phyloP scores from a whole-genome alignment of 2,113 vertebrate species.

The Pelecanus crispus region DNA sequence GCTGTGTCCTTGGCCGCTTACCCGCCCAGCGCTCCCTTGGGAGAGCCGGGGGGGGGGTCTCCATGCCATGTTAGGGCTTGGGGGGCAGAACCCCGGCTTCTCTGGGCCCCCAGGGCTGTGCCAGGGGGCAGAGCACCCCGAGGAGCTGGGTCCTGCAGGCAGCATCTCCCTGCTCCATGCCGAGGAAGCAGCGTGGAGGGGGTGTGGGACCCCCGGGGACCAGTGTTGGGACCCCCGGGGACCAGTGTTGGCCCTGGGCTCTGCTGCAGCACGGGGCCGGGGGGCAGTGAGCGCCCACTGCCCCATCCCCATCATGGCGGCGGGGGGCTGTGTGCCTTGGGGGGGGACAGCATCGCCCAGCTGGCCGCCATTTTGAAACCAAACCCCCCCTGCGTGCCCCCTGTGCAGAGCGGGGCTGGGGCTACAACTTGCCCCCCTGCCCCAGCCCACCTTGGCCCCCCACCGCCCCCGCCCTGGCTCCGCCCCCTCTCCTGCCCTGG shows the following conservation, averaged over 20 bases:
- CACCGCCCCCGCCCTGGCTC: too few relatives aligned
- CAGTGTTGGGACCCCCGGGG: background rate
- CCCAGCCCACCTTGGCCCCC: background rate
- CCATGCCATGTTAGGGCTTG: too few relatives aligned
- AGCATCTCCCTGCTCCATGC: background rate
- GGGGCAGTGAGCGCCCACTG: background rate
- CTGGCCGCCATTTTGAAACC: too few relatives aligned
- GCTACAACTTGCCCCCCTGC: too few relatives aligned
- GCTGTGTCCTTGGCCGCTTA: fast-evolving
- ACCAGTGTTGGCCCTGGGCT: too few relatives aligned
- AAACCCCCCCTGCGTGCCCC: background rate
- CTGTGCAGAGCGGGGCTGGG: background rate
- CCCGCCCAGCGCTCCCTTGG: background rate
- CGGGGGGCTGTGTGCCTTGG: background rate
- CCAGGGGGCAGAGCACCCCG: background rate
- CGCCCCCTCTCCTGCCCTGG: too few relatives aligned
- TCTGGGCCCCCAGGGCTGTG: background rate
- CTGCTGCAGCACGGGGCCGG: background rate
- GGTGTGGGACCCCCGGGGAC: background rate
- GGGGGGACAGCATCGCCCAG: background rate
- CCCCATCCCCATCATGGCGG: fast-evolving
- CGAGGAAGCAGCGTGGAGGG: background rate
- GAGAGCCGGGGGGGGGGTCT: background rate
- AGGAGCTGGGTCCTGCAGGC: background rate
- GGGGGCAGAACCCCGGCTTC: too few relatives aligned